Evolutionary conservation across 2,888 invertebrate species (phyloP).

Genomic region (Buathra laborator): DNA sequence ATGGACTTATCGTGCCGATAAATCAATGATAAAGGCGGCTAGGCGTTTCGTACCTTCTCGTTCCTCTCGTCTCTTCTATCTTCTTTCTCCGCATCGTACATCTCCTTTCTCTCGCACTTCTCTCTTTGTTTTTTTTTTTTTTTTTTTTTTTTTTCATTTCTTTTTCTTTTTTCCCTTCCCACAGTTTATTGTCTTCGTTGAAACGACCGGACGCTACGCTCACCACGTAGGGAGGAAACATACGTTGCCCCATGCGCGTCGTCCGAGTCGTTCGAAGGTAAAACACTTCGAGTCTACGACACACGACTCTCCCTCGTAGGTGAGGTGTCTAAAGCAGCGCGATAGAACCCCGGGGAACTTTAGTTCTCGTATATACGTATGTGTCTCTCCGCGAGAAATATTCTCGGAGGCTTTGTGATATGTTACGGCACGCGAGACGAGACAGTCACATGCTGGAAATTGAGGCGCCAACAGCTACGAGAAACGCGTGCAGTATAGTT

Average conservation of each 20-base stretch:
- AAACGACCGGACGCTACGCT: slow-evolving; percentile 57
- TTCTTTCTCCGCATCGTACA: slow-evolving; percentile 47
- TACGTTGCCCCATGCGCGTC: slow-evolving; percentile 52
- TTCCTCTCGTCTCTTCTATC: slow-evolving; percentile 57
- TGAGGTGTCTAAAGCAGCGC: slow-evolving; percentile 40
- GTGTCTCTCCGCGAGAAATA: slow-evolving; percentile 27
- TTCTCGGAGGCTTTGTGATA: slow-evolving; percentile 30
- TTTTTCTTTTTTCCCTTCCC: slow-evolving; percentile 63
- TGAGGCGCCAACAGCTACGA: slow-evolving; percentile 55
- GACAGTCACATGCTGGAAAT: slow-evolving; percentile 42
- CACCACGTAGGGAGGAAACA: slow-evolving; percentile 53
- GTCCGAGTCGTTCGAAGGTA: slow-evolving; percentile 39
- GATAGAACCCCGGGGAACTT: slow-evolving; percentile 44
- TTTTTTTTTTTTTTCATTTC: not conserved
- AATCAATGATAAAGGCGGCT: slow-evolving; percentile 78
- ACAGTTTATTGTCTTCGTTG: slow-evolving; percentile 73
- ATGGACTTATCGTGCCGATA: slow-evolving; percentile 76
- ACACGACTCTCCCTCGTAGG: slow-evolving; percentile 30
- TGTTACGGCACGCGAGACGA: slow-evolving; percentile 35
- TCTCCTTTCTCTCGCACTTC: slow-evolving; percentile 54
- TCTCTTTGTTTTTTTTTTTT: slow-evolving; percentile 10
- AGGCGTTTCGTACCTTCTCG: slow-evolving; percentile 54
- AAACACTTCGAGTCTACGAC: slow-evolving; percentile 50
- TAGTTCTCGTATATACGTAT: not conserved
- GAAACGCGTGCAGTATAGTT: not conserved